These are phyloP conservation scores for Calyptomena viridis DNA, from an alignment of 2,113 vertebrate species.

Conservation along the genomic window DNA sequence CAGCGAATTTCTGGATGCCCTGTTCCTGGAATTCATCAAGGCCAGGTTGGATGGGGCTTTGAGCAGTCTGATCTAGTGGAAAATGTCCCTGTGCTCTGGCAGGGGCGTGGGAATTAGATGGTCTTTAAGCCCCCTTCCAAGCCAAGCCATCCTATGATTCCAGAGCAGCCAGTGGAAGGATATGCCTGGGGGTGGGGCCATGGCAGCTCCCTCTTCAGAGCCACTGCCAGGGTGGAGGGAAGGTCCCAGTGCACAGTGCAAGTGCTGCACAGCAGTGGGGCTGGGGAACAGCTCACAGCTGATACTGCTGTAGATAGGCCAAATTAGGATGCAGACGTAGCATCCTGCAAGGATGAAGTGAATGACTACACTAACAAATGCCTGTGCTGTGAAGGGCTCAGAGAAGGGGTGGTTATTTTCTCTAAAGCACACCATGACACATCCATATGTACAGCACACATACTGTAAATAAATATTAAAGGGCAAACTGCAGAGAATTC, in stretches of 20 bases:
- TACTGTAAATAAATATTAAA: background rate
- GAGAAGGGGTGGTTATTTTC: background rate
- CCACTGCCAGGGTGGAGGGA: fast-evolving
- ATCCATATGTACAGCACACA: background rate
- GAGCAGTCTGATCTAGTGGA: background rate
- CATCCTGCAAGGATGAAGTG: background rate
- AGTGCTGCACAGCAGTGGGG: background rate
- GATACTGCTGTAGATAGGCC: background rate
- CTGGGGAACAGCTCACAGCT: background rate
- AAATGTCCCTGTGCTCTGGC: background rate
- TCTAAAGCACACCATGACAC: background rate
- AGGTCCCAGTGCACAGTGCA: background rate
- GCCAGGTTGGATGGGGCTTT: background rate
- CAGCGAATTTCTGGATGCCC: too few relatives aligned
- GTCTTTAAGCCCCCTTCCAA: background rate
- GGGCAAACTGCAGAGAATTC: background rate
- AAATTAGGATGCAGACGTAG: background rate
- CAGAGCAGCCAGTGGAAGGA: background rate
- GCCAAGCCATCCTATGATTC: fast-evolving
- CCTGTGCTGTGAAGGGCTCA: too few relatives aligned
- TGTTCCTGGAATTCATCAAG: background rate
- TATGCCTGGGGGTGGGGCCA: background rate
- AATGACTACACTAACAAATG: background rate
- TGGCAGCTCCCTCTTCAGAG: background rate
- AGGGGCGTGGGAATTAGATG: background rate